These are phyloP conservation scores for Melospiza georgiana DNA, from an alignment of 2,113 vertebrate species.

Conservation along the genomic window DNA sequence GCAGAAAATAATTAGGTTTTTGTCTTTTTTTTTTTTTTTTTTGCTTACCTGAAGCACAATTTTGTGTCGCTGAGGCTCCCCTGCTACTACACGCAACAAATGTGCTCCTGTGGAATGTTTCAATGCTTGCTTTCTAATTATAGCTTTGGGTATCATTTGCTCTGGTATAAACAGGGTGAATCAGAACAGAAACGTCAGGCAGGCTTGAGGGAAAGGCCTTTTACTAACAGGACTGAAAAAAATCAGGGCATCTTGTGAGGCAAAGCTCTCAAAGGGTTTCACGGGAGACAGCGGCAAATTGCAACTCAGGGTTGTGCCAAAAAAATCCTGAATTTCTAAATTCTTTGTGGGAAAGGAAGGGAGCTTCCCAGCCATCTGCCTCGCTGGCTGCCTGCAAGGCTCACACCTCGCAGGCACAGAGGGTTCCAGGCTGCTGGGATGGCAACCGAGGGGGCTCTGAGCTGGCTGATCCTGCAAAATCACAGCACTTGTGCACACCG, in stretches of 20 bases:
- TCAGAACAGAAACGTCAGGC: background rate
- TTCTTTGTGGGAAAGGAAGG: background rate
- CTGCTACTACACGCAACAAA: background rate
- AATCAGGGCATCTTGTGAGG: background rate
- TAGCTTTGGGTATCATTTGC: background rate
- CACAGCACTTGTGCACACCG: rapidly evolving
- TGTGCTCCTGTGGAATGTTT: background rate
- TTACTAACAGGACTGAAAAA: background rate
- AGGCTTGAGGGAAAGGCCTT: background rate
- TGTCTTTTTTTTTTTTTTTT: background rate
- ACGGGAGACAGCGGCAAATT: rapidly evolving
- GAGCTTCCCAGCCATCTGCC: constrained; percentile 14
- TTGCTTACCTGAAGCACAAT: background rate
- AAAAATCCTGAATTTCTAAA: background rate
- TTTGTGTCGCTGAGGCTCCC: background rate
- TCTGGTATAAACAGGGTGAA: background rate
- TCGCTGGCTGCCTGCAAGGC: background rate
- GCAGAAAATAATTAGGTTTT: background rate
- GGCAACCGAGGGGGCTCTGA: background rate
- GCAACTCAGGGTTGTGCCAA: background rate
- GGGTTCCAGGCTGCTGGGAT: background rate
- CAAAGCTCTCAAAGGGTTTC: background rate
- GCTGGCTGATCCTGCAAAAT: background rate
- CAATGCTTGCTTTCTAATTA: background rate
- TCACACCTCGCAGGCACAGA: background rate